A percentile compares a stretch with the other conserved stretches of the same genome.
phyloP scores from a whole-genome alignment of 2,888 invertebrate genomes.

The Mythimna vitellina region DNA sequence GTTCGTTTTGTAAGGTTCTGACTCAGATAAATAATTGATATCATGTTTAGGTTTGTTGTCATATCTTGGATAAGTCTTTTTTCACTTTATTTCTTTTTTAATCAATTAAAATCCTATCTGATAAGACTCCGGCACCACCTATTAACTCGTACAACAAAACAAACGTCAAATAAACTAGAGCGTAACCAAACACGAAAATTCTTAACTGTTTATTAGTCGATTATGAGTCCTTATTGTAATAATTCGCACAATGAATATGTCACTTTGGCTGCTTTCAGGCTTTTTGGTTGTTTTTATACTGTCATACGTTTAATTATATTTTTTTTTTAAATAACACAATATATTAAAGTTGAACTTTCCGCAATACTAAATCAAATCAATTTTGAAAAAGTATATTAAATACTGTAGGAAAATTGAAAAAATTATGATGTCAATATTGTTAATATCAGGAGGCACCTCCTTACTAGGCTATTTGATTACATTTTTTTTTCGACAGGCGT shows the following conservation, averaged over 20 bases:
- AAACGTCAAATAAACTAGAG: conserved; percentile 43
- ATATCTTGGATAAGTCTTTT: background rate
- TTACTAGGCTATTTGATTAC: too few species aligned
- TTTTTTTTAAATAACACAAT: background rate
- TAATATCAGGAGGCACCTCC: too few species aligned
- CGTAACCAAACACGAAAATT: background rate
- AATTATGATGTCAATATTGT: too few species aligned
- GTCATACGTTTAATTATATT: too few species aligned
- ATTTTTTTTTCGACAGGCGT: too few species aligned
- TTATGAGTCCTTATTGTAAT: background rate
- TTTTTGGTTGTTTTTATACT: background rate
- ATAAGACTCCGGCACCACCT: too few species aligned
- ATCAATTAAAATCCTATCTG: too few species aligned
- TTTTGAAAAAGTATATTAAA: too few species aligned
- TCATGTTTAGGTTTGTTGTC: background rate
- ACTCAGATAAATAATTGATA: background rate
- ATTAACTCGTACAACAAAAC: background rate
- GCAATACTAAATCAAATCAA: conserved; percentile 14
- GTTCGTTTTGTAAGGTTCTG: background rate
- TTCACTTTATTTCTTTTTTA: background rate
- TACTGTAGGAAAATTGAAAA: too few species aligned
- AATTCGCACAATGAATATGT: background rate
- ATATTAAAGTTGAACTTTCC: background rate
- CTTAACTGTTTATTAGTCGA: conserved; percentile 22
- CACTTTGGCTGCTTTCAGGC: background rate